Conservation (phyloP, 2,113 vertebrate species). For the Calyptommatus sinebrachiatus region DNA sequence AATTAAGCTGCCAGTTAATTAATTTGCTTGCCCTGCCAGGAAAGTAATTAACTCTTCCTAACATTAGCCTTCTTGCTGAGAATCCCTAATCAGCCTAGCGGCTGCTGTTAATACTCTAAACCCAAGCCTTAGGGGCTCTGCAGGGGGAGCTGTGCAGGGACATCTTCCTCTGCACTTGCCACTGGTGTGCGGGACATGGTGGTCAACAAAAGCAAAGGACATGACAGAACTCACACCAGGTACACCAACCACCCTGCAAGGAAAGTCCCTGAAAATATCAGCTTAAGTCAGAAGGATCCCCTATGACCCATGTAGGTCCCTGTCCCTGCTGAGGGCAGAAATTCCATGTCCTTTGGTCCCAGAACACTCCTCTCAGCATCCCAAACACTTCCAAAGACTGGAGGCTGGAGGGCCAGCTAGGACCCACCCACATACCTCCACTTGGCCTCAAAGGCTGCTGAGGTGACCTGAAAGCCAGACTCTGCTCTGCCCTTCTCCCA, state of each 20-base stretch:
- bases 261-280: background rate
- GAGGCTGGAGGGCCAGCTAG: too few relatives aligned
- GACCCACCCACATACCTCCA: too few relatives aligned
- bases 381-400: too few relatives aligned
- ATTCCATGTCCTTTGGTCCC: too few relatives aligned
- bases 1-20: slow-evolving; percentile 7
- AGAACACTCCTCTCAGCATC: background rate
- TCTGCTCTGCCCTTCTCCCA: too few relatives aligned
- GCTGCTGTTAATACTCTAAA: slow-evolving; percentile 6
- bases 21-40: slow-evolving; percentile 20
- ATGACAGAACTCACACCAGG: background rate
- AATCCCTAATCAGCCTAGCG: slow-evolving; percentile 38
- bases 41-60: slow-evolving; percentile 39
- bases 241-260: background rate
- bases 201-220: background rate
- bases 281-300: background rate
- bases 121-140: background rate
- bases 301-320: too few relatives aligned
- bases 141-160: slow-evolving; percentile 23
- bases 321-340: too few relatives aligned
- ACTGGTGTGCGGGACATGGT: background rate
- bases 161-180: slow-evolving; percentile 9
- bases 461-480: too few relatives aligned
- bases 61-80: slow-evolving; percentile 27
- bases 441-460: too few relatives aligned